Conservation (phyloP, 2,888 invertebrate species). For the Drosophila vallismaia region DNA sequence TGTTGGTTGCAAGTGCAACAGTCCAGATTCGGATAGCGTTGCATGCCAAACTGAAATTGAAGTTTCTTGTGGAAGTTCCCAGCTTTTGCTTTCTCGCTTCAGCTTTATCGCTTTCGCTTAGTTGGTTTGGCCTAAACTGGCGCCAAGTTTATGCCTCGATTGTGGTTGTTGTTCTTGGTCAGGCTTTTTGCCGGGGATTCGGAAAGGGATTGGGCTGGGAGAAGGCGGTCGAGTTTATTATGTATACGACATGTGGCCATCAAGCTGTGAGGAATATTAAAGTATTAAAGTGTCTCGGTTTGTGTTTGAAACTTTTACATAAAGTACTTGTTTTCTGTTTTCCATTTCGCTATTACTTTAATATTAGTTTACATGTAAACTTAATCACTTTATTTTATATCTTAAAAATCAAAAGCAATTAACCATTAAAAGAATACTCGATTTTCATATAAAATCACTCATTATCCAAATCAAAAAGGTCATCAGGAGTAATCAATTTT, state of each 20-base stretch:
- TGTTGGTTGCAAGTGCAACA: conserved; percentile 38
- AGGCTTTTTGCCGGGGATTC: conserved; percentile 36
- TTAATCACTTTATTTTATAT: no score
- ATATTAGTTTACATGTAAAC: neutral
- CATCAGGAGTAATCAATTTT: neutral
- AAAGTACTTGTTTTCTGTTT: neutral
- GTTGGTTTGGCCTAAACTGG: conserved; percentile 44
- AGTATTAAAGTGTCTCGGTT: neutral
- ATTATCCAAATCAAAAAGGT: neutral
- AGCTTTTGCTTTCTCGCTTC: conserved; percentile 2
- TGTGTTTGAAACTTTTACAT: neutral
- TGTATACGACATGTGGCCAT: conserved; percentile 16
- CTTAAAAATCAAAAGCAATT: no score
- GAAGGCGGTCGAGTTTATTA: conserved; percentile 16
- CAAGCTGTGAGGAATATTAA: conserved; percentile 11
- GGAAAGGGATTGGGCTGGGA: conserved; percentile 8
- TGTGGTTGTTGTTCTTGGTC: conserved; percentile 62
- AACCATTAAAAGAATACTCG: no score
- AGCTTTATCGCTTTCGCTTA: conserved; percentile 8
- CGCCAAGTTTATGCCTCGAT: conserved; percentile 68
- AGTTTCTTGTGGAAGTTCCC: conserved; percentile 16
- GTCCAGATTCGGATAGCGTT: conserved; percentile 1
- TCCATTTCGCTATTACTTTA: neutral
- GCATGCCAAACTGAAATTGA: conserved; percentile 6
- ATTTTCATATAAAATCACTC: no score